Base-by-base conservation (phyloP, 2,797 vertebrate species). In the Protosalanx chinensis region DNA sequence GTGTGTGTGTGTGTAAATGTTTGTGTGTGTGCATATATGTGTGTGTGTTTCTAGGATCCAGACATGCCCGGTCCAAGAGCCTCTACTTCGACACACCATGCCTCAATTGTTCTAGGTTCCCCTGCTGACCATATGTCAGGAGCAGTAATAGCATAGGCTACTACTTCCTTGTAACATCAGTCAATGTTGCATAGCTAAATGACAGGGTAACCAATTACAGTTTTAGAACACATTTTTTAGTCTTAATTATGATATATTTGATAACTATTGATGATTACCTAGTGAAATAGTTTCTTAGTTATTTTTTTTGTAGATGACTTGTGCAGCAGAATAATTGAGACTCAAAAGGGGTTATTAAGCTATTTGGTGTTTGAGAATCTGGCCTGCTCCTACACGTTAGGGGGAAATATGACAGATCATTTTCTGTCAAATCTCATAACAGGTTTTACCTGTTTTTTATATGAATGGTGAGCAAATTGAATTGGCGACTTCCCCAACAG, bases 51-150 rank as follows among this genome's bases (percentile, higher is more conserved):
- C 15, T 79, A 84, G 81, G 83, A 81, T 83, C 74, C 76, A 84
- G 82, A 81, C 79, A 82, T 85, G 79, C 77, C 75, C 67, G 73
- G 35, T 77, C 32, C 32, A 59, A 57, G 13, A 33, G 56, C 63
- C 15, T 65, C 58, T 73, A 41, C 30, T 67, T 23, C 80, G 83
- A 87, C 86, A 89, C 84, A 87, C 79, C 88, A 86, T 82, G 84
- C 84, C 86, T 88, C 87, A 91, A 88, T 93, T 92, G 88, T 90
- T 90, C 87, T 82, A 83, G 82, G 73, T 86, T 81, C 82, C 71
- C 88, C 90, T 92, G 86, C 89, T 91, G 88, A 86, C 91, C 90
- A 92, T 92, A 93, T 91, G 90, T 88, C 87, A 87, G 82, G 93
- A 90, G 91, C 89, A 82, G 89, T 91, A 90, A 90, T 84, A 46